Evolutionary conservation across 2,797 vertebrate species (phyloP).

Genomic region (Enteromius anoplus): DNA sequence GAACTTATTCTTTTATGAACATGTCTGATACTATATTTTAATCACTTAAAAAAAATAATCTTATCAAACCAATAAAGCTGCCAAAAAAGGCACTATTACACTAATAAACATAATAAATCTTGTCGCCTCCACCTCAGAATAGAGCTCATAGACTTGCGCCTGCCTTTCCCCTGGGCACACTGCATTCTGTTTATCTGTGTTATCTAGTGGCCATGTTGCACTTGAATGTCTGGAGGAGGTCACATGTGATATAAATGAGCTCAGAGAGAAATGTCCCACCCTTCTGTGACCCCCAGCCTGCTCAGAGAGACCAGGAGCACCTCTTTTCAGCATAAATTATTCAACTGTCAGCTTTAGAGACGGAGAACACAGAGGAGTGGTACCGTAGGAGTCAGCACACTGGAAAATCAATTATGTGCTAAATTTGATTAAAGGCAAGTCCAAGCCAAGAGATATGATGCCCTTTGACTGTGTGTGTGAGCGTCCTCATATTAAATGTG

Average conservation of each 20-base stretch:
- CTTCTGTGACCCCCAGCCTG: slow-evolving; percentile 11
- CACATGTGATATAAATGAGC: slow-evolving; percentile 36
- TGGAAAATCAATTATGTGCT: slow-evolving; percentile 61
- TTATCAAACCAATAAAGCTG: slow-evolving; percentile 7
- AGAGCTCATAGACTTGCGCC: neutral
- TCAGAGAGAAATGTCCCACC: slow-evolving; percentile 4
- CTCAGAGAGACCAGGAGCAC: slow-evolving; percentile 1
- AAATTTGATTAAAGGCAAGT: slow-evolving; percentile 59
- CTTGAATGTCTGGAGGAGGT: slow-evolving; percentile 34
- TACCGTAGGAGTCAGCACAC: slow-evolving; percentile 39
- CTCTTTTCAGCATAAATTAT: slow-evolving; percentile 60
- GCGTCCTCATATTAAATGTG: slow-evolving; percentile 30
- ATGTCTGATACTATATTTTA: neutral
- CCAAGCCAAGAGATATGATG: slow-evolving; percentile 48
- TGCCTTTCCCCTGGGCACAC: slow-evolving; percentile 8
- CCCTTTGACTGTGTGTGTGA: slow-evolving; percentile 30
- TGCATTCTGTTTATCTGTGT: slow-evolving; percentile 25
- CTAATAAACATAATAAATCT: slow-evolving; percentile 5
- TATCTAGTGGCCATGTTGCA: slow-evolving; percentile 33
- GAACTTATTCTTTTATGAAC: neutral
- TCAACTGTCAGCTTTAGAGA: slow-evolving; percentile 51
- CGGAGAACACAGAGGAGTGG: slow-evolving; percentile 40
- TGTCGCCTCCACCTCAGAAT: neutral
- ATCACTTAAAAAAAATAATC: neutral
- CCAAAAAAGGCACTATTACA: slow-evolving; percentile 9